phyloP scores from a whole-genome alignment of 2,888 invertebrate species.

The Sphaerophoria rueppellii region DNA sequence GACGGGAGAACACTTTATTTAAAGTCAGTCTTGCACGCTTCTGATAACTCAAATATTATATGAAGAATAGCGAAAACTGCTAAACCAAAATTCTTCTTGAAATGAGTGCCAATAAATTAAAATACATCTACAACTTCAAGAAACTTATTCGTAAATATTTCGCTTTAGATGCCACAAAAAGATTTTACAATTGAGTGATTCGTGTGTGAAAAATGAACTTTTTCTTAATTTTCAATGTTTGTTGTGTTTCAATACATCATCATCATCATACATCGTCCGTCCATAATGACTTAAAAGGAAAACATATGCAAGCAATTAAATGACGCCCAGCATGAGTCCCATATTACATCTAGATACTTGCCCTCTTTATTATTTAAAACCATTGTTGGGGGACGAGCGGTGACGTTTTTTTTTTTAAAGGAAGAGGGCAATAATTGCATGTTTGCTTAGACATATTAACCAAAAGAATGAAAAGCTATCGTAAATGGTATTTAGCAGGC shows the following conservation, averaged over 20 bases:
- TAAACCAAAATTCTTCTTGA: too few relatives aligned
- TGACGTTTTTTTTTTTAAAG: not conserved
- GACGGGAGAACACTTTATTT: slow-evolving; percentile 62
- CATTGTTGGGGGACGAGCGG: slow-evolving; percentile 7
- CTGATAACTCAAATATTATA: too few relatives aligned
- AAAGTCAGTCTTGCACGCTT: slow-evolving; percentile 9
- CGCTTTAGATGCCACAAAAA: slow-evolving; percentile 32
- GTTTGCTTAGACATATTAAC: slow-evolving; percentile 40
- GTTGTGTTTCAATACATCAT: too few relatives aligned
- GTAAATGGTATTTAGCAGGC: slow-evolving; percentile 15
- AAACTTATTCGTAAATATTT: slow-evolving; percentile 6
- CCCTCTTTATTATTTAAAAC: not conserved
- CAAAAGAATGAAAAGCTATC: slow-evolving; percentile 23
- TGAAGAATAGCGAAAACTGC: too few relatives aligned
- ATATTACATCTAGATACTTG: slow-evolving; percentile 65
- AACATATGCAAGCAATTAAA: slow-evolving; percentile 44
- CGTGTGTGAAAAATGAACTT: slow-evolving; percentile 38
- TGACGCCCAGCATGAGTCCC: slow-evolving; percentile 55
- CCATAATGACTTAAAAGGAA: not conserved
- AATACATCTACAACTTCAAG: too few relatives aligned
- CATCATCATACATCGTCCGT: too few relatives aligned
- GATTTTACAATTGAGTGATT: slow-evolving; percentile 45
- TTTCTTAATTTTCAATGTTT: slow-evolving; percentile 10
- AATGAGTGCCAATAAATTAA: too few relatives aligned
- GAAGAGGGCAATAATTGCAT: slow-evolving; percentile 24